Conservation (phyloP, 2,113 vertebrate species). For the Callocephalon fimbriatum region DNA sequence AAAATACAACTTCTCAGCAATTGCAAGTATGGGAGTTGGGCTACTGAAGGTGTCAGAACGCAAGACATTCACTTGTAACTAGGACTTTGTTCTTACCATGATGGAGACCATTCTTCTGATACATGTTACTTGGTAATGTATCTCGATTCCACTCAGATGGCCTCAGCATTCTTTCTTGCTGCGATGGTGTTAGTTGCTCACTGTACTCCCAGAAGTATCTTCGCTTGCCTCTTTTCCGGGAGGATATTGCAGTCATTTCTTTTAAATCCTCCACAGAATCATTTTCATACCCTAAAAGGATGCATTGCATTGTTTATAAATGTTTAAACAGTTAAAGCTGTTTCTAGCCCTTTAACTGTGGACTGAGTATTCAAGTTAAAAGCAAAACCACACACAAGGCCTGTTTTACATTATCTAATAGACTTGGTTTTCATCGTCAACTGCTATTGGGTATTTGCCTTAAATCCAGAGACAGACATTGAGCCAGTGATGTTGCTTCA, state of each 20-base stretch:
- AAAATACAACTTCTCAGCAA: not conserved
- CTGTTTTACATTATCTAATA: not conserved
- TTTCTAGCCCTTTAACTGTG: not conserved
- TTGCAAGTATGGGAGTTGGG: not conserved
- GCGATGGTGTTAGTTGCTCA: conserved; percentile 91
- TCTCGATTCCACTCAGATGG: conserved; percentile 95
- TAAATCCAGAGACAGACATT: not conserved
- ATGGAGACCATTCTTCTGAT: conserved; percentile 95
- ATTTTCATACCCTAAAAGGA: conserved; percentile 89
- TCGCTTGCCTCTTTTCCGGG: conserved; percentile 93
- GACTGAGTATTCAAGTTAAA: not conserved
- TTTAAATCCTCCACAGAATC: conserved; percentile 93
- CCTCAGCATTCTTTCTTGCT: conserved; percentile 94
- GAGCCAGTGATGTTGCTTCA: not conserved
- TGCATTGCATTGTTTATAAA: not conserved
- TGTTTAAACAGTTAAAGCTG: not conserved
- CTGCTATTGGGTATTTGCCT: not conserved
- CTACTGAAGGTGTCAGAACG: not conserved
- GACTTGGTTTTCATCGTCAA: not conserved
- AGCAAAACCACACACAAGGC: not conserved
- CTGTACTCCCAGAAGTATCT: conserved; percentile 99
- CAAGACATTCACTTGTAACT: not conserved
- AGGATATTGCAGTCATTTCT: conserved; percentile 90
- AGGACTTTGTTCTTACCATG: conserved; percentile 78
- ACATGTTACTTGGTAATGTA: conserved; percentile 97